These are phyloP conservation scores for Epicauta chinensis DNA, from an alignment of 1,140 invertebrate species.

Conservation along the genomic window DNA sequence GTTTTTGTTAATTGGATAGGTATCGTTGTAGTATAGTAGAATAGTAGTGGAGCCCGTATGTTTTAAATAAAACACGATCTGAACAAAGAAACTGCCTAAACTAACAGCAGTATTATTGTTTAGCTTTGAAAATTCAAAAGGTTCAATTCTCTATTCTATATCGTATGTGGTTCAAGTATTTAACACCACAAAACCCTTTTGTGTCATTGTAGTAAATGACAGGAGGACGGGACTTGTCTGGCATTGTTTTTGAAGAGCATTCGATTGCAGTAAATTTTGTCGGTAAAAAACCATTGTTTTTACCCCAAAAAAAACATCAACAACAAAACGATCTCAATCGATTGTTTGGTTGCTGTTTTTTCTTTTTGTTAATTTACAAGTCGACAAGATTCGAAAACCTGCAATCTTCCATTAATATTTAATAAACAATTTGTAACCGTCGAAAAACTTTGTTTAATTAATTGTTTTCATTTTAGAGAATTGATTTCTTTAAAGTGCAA, in stretches of 20 bases:
- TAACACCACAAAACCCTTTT: conserved; percentile 20
- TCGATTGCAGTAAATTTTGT: conserved; percentile 3
- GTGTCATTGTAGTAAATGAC: conserved; percentile 8
- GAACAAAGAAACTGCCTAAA: conserved; percentile 19
- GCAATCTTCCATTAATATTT: too few species aligned
- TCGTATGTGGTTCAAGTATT: conserved; percentile 11
- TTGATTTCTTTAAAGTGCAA: conserved; percentile 19
- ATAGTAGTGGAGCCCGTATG: conserved; percentile 1
- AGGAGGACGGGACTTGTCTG: conserved; percentile 3
- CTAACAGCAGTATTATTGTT: conserved; percentile 13
- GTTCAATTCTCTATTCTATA: background rate
- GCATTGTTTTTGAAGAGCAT: conserved; percentile 6
- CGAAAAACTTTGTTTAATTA: conserved; percentile 9
- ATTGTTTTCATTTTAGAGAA: conserved; percentile 8
- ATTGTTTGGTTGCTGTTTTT: conserved; percentile 1
- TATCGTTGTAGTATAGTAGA: background rate
- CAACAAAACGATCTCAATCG: conserved; percentile 3
- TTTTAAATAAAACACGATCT: conserved; percentile 9
- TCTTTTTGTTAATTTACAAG: conserved; percentile 7
- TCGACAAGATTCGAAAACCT: too few species aligned
- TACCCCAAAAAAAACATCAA: too few species aligned
- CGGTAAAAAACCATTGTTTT: conserved; percentile 1
- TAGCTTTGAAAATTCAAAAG: conserved; percentile 17
- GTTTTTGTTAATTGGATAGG: too few species aligned
- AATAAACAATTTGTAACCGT: conserved; percentile 6